phyloP scores from a whole-genome alignment of 2,113 vertebrate species.

The Agapornis roseicollis region DNA sequence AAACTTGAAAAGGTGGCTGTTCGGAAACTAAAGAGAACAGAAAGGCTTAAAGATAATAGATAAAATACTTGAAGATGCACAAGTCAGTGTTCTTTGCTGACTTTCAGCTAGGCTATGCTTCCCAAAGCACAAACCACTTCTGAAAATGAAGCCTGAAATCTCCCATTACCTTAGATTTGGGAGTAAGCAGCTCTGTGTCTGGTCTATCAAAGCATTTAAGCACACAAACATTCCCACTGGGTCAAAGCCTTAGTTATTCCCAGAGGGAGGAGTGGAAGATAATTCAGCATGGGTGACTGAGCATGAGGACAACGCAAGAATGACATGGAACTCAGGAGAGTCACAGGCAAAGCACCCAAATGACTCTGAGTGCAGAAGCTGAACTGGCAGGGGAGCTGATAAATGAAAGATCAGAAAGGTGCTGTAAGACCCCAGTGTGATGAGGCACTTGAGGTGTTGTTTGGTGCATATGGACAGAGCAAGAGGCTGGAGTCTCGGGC shows the following conservation, averaged over 20 bases:
- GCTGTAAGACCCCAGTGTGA: not conserved
- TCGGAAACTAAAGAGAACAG: not conserved
- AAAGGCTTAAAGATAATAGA: not conserved
- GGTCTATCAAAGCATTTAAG: constrained; percentile 3
- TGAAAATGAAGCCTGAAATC: not conserved
- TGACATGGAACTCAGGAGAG: not conserved
- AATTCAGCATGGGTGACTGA: constrained; percentile 37
- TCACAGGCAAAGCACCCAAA: not conserved
- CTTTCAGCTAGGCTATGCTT: not conserved
- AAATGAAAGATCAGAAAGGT: not conserved
- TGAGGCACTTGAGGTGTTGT: accelerated
- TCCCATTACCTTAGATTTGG: not conserved
- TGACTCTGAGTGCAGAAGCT: not conserved
- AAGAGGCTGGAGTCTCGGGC: not conserved
- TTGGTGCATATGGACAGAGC: accelerated
- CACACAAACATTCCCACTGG: not conserved
- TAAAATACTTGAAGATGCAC: not conserved
- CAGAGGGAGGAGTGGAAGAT: not conserved
- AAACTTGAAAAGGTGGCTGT: not conserved
- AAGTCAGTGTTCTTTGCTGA: not conserved
- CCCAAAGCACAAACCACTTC: not conserved
- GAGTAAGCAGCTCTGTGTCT: not conserved
- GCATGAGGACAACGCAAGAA: not conserved
- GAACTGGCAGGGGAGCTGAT: not conserved
- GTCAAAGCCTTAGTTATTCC: constrained; percentile 34